A percentile compares a stretch with the other conserved stretches of the same genome.
phyloP scores from a whole-genome alignment of 2,797 vertebrate species.

The Antennarius maculatus region DNA sequence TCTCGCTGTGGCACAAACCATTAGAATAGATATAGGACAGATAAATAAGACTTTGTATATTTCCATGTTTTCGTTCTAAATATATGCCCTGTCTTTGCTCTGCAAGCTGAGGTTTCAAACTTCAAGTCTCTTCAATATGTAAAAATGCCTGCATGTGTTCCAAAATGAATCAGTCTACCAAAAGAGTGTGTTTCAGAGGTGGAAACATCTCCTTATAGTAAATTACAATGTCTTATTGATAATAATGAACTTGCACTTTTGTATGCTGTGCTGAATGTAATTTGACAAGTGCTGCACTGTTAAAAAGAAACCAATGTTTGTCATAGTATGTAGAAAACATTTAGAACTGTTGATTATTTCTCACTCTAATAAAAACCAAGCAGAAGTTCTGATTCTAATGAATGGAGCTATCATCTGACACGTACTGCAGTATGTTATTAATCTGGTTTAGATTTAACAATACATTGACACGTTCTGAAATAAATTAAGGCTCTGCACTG shows the following conservation, averaged over 20 bases:
- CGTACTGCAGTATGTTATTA: slow-evolving; percentile 2
- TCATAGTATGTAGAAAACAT: slow-evolving; percentile 11
- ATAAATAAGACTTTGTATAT: background rate
- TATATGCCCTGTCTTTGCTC: slow-evolving; percentile 17
- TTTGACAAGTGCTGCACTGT: slow-evolving; percentile 6
- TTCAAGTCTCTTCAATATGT: slow-evolving; percentile 16
- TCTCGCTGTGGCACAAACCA: background rate
- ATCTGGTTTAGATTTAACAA: slow-evolving; percentile 14
- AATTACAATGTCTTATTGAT: slow-evolving; percentile 50
- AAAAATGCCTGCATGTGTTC: slow-evolving; percentile 42
- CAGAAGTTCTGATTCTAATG: slow-evolving; percentile 12
- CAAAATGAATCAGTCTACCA: slow-evolving; percentile 18
- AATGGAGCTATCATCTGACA: slow-evolving; percentile 13
- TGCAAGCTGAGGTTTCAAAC: slow-evolving; percentile 58
- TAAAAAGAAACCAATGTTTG: slow-evolving; percentile 16
- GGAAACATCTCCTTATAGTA: slow-evolving; percentile 24
- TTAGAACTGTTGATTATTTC: slow-evolving; percentile 43
- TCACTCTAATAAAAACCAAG: slow-evolving; percentile 7
- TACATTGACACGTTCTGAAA: background rate
- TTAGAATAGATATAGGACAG: background rate
- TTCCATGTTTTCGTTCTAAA: background rate
- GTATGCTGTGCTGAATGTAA: slow-evolving; percentile 42
- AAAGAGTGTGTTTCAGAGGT: slow-evolving; percentile 11
- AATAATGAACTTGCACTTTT: slow-evolving; percentile 2
- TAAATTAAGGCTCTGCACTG: background rate